Conservation (phyloP, 1,140 invertebrate genomes). For the Carcinoscorpius rotundicauda region DNA sequence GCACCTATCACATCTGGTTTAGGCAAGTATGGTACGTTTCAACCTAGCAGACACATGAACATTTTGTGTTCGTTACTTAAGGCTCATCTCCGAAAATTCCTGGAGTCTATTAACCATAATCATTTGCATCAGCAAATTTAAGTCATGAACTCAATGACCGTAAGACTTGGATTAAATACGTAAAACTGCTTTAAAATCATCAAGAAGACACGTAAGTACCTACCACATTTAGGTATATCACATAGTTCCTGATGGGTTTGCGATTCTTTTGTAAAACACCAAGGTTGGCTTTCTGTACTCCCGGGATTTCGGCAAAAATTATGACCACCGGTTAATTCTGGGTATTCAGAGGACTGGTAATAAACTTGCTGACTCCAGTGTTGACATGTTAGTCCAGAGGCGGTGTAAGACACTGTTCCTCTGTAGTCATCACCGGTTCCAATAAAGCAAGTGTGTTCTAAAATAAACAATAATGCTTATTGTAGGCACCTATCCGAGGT, state of each 20-base stretch:
- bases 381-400: conserved; percentile 57
- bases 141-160: too few relatives aligned
- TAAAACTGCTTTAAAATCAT: not conserved
- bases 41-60: too few relatives aligned
- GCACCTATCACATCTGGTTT: too few relatives aligned
- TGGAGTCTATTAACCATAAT: too few relatives aligned
- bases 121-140: too few relatives aligned
- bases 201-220: conserved; percentile 25
- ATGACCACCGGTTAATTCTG: conserved; percentile 70
- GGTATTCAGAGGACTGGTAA: conserved; percentile 54
- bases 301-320: conserved; percentile 90
- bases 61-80: too few relatives aligned
- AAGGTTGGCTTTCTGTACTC: conserved; percentile 60
- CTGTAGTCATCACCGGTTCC: conserved; percentile 67
- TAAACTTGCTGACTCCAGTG: conserved; percentile 65
- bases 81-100: too few relatives aligned
- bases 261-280: conserved; percentile 58
- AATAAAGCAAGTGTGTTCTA: conserved; percentile 64
- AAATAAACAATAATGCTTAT: conserved; percentile 4
- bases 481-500: too few relatives aligned
- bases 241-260: conserved; percentile 53
- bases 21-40: too few relatives aligned
- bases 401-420: conserved; percentile 56
- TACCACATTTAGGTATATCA: conserved; percentile 69
- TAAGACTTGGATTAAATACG: too few relatives aligned